Evolutionary conservation across 2,797 vertebrate genomes (phyloP), one percentile per base, ranked within the genome.

Genomic region (Pseudopleuronectes americanus): DNA sequence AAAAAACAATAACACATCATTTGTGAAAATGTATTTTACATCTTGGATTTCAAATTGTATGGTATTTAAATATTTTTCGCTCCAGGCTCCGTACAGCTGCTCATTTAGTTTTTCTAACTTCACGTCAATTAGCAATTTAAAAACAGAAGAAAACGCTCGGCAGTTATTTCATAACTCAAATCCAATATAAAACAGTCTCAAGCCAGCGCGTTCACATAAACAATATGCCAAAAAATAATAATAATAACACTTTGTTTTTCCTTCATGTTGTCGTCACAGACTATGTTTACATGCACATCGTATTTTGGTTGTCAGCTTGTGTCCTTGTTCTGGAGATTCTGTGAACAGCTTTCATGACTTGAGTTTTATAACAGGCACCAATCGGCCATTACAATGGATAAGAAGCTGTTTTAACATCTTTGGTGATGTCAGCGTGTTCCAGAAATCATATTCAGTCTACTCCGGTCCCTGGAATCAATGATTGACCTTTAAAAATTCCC

Each of bases 281-380:
- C 76, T 73, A 78, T 82, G 71, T 79, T 85, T 71, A 81, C 77
- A 77, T 53, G 60, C 65, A 79, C 75, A 57, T 16, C 62, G 36
- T 52, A 70, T 76, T 65, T 51, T 64, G 16, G 48, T 2, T 60
- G n/a, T 78, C 66, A 22, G 57, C 22, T 38, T 76, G 49, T 61
- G 49, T 71, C 38, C 4, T 57, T 66, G 38, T 57, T 60, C 31
- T 57, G 51, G 52, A 57, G 8, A 71, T 58, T 52, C 8, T 55
- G 17, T 68, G 14, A 8, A 64, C 66, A 45, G 36, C n/a, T 76
- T 68, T 69, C 12, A 55, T 62, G 8, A 56, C 55, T 56, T 61
- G 24, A 64, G 1, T 14, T 9, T 57, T 56, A 47, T 13, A 68
- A 16, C 59, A 4, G 36, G 6, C 52, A 19, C 9, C 68, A 17